These are phyloP conservation scores for Poeciliopsis retropinna DNA, from an alignment of 2,113 vertebrate species.

Conservation along the genomic window DNA sequence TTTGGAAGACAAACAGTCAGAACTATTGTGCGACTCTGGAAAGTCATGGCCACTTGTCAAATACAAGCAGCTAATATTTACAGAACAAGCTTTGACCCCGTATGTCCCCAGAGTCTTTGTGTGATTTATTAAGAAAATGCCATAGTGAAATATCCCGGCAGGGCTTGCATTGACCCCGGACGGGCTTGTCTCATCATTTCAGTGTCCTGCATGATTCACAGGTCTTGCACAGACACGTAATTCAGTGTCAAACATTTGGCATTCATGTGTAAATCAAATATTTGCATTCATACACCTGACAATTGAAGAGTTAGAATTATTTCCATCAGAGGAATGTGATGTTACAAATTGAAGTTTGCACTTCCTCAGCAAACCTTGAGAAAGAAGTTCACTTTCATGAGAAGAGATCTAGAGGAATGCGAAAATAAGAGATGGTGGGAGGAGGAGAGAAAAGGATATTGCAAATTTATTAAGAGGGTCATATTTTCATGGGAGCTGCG, in stretches of 20 bases:
- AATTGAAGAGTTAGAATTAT: constrained; percentile 42
- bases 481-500: constrained; percentile 70
- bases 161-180: constrained; percentile 46
- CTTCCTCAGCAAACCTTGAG: constrained; percentile 46
- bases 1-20: constrained; percentile 75
- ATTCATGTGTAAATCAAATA: constrained; percentile 46
- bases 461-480: constrained; percentile 77
- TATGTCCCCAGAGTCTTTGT: constrained; percentile 60
- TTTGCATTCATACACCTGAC: constrained; percentile 45
- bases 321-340: constrained; percentile 32
- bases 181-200: constrained; percentile 63
- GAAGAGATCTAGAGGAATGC: constrained; percentile 36
- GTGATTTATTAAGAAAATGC: constrained; percentile 70
- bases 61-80: constrained; percentile 66
- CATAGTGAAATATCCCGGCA: constrained; percentile 54
- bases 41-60: constrained; percentile 77
- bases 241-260: constrained; percentile 10
- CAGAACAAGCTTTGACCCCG: constrained; percentile 70
- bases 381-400: constrained; percentile 40
- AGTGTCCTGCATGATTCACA: constrained; percentile 54
- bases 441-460: constrained; percentile 43
- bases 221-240: constrained; percentile 56
- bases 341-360: constrained; percentile 31
- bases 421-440: constrained; percentile 27
- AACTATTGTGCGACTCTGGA: constrained; percentile 69